Base-by-base conservation (phyloP, 1,140 invertebrate species). In the Zaprionus kolodkinae region DNA sequence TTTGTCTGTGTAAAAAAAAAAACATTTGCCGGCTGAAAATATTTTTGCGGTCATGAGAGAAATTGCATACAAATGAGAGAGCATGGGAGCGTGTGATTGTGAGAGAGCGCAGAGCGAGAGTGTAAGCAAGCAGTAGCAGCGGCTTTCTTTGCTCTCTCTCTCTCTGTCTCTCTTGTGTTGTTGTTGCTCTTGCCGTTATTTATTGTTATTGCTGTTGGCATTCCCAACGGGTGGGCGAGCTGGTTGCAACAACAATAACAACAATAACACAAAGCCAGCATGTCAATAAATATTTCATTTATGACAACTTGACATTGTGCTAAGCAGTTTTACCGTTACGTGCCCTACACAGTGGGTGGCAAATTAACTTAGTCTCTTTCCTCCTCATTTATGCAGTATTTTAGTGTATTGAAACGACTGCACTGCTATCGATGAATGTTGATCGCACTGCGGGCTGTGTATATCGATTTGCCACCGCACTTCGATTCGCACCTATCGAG, bases 261-360 rank as follows among this genome's bases (percentile, higher is more conserved):
- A 54, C 9, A 40, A 13, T 0, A 35, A 60, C 11, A 30, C 9
- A n/a, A 36, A 76, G 15, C 50, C 54, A 67, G 57, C n/a, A 65
- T 69, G 60, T 80, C 68, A 83, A 86, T 86, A 87, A 87, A 88
- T 87, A 87, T 75, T 77, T 79, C 56, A 88, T 67, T 83, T 87
- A 79, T 88, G 84, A 87, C 84, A 78, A 78, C 72, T 85, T 78
- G 70, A 76, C 72, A 79, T 62, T 76, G 33, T 36, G 52, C 48
- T 68, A 70, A 79, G 64, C 52, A 75, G 15, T 67, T 73, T 71
- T 25, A 11, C 12, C 30, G 38, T 33, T 62, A 52, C 12, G 21
- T 48, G 4, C 13, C 12, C 2, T 17, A 30, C 48, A 36, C 35
- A 50, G 36, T 27, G 45, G 55, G 43, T 10, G 72, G 57, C 30